phyloP scores from a whole-genome alignment of 2,888 invertebrate genomes.

The Dryocosmus kuriphilus region DNA sequence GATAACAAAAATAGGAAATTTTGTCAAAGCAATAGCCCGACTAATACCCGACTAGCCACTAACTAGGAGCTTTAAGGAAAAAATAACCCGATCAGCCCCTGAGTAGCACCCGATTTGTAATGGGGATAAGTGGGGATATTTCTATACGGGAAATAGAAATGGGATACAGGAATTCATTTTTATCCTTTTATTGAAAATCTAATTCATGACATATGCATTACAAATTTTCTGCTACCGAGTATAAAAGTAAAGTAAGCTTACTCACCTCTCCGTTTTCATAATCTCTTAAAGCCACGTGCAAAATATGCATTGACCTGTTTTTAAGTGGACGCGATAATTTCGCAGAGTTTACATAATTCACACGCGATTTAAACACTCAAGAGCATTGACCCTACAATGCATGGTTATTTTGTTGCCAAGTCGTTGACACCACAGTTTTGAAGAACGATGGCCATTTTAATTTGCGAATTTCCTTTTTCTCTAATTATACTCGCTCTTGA shows the following conservation, averaged over 20 bases:
- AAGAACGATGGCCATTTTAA: slow-evolving; percentile 1
- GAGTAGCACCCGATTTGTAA: no score
- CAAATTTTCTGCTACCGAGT: not conserved
- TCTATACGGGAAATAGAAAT: no score
- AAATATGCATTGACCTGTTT: not conserved
- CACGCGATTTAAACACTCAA: not conserved
- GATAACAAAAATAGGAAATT: no score
- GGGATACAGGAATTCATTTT: no score
- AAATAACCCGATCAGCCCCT: no score
- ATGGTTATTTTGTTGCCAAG: not conserved
- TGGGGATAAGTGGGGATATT: no score
- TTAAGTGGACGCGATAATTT: not conserved
- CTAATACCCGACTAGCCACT: no score
- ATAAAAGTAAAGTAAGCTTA: not conserved
- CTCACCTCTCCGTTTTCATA: not conserved
- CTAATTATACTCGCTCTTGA: slow-evolving; percentile 4
- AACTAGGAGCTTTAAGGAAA: no score
- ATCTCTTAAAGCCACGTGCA: not conserved
- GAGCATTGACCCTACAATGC: not conserved
- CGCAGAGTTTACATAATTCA: not conserved
- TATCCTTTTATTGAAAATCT: no score
- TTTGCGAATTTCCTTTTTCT: not conserved
- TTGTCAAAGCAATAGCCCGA: no score
- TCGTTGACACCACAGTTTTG: slow-evolving; percentile 1
- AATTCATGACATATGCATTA: no score